Conservation (phyloP, 2,888 invertebrate genomes). For the Aricia artaxerxes region DNA sequence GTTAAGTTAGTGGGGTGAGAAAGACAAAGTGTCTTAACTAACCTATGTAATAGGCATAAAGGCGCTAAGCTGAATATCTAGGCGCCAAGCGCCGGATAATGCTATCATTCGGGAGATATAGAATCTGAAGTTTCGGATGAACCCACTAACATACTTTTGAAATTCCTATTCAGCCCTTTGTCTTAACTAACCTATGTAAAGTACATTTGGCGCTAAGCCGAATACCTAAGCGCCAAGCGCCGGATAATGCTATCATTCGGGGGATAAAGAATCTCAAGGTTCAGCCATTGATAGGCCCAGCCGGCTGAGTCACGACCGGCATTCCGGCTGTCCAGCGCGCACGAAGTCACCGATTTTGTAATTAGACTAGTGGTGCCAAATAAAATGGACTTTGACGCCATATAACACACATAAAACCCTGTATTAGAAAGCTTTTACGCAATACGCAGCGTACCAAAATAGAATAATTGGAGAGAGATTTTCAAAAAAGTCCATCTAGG, state of each 20-base stretch:
- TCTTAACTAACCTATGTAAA: neutral
- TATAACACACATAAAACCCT: too few species aligned
- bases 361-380: neutral
- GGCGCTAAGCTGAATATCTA: neutral
- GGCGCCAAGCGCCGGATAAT: neutral
- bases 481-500: too few species aligned
- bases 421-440: too few species aligned
- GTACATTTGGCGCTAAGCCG: neutral
- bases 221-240: slow-evolving; percentile 14
- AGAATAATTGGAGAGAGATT: too few species aligned
- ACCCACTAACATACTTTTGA: too few species aligned
- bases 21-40: too few species aligned
- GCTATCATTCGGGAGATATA: slow-evolving; percentile 2
- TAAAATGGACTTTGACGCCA: neutral
- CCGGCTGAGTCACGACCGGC: slow-evolving; percentile 51
- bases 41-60: neutral
- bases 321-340: slow-evolving; percentile 71
- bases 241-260: slow-evolving; percentile 21
- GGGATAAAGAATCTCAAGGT: slow-evolving; percentile 21
- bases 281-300: slow-evolving; percentile 7
- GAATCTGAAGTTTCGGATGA: neutral
- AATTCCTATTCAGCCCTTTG: neutral
- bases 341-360: slow-evolving; percentile 11
- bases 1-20: too few species aligned
- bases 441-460: too few species aligned